These are phyloP conservation scores for Dysdera silvatica DNA, from an alignment of 1,140 invertebrate genomes.

Conservation along the genomic window DNA sequence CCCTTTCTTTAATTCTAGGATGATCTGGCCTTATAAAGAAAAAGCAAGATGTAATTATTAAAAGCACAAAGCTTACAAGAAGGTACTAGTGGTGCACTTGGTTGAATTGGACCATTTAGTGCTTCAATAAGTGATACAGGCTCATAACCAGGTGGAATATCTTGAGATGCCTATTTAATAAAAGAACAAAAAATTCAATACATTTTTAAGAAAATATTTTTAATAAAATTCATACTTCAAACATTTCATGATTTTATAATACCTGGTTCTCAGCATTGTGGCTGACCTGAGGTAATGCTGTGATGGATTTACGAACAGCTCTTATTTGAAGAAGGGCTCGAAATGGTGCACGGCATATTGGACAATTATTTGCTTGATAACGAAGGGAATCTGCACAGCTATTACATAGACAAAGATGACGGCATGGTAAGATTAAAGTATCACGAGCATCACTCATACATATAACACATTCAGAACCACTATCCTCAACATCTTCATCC, in stretches of 20 bases:
- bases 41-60: not conserved
- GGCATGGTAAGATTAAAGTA: slow-evolving; percentile 93
- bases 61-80: not conserved
- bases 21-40: not conserved
- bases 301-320: slow-evolving; percentile 66
- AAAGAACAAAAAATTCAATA: slow-evolving; percentile 13
- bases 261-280: slow-evolving; percentile 19
- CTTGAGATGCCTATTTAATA: slow-evolving; percentile 52
- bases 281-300: slow-evolving; percentile 9
- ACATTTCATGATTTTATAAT: not conserved
- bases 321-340: slow-evolving; percentile 90
- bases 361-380: slow-evolving; percentile 95
- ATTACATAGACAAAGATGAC: slow-evolving; percentile 95
- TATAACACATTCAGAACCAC: slow-evolving; percentile 96
- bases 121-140: slow-evolving; percentile 94
- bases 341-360: slow-evolving; percentile 92
- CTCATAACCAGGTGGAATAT: slow-evolving; percentile 87
- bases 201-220: slow-evolving; percentile 10
- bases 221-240: not conserved
- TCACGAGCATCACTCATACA: slow-evolving; percentile 97
- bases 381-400: slow-evolving; percentile 91
- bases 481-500: slow-evolving; percentile 90
- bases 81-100: slow-evolving; percentile 10
- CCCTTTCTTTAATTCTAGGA: not conserved
- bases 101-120: slow-evolving; percentile 75